Evolutionary conservation across 2,797 vertebrate genomes (phyloP), one percentile per base, ranked within the genome.

Genomic region (Phataginus tetradactyla): DNA sequence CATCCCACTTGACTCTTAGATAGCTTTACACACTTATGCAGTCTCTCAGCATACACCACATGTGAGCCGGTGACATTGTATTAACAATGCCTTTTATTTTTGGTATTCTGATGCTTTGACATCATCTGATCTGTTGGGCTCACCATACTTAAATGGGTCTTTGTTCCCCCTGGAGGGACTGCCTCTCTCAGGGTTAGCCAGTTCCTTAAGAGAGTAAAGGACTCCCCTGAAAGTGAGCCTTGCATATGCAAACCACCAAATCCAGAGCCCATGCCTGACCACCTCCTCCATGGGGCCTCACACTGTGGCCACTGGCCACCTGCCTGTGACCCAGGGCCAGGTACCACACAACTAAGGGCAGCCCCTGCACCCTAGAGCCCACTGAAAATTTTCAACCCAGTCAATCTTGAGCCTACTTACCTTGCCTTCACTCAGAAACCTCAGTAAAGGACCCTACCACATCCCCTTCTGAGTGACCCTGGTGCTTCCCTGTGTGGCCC

Each of bases 1-100:
- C 1, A 0, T 17, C 27, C 27, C 29, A 25, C 39, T 4, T 3
- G 11, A 23, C 29, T 32, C 8, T 45, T 2, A 7, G 9, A 9
- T 1, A 0, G 0, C 17, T 39, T 51, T 13, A 18, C 37, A 86
- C 8, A 4, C 21, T 37, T n/a, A 23, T 4, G 4, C 32, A 14
- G 6, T 13, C 29, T 69, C 72, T 68, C 42, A 21, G 29, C 39
- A 45, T 25, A n/a, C 18, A 11, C 9, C 25, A 7, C 34, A 32
- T 32, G 0, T 11, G 34, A 72, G 55, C 32, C n/a, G 27, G 49
- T 3, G 2, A 14, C 21, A 27, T 37, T 23, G 15, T 15, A 0
- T 49, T 14, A 45, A 1, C 51, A 15, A 8, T 9, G 57, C 17
- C 37, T 66, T 88, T 55, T 17, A n/a, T 34, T 27, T 63, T 11